A percentile compares a stretch with the other conserved stretches of the same genome.
Conservation (phyloP, 2,113 vertebrate genomes). For the Lutjanus erythropterus region DNA sequence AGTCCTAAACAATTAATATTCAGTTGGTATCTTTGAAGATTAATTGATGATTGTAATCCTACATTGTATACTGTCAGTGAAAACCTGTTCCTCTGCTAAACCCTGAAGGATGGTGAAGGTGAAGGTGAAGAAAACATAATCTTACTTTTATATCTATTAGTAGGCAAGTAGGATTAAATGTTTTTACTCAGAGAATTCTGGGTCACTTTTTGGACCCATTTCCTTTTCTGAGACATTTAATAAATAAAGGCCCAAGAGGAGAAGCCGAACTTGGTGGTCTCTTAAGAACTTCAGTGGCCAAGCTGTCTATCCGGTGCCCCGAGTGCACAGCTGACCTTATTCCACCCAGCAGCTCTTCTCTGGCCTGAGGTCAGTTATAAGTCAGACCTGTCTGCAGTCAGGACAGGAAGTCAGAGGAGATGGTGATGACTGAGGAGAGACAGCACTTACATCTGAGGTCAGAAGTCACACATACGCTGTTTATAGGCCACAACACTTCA, state of each 20-base stretch:
- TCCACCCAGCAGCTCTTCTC: not conserved
- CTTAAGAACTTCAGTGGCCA: not conserved
- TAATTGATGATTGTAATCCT: too few species aligned
- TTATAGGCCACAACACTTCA: not conserved
- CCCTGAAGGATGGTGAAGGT: too few species aligned
- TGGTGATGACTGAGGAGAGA: constrained; percentile 3
- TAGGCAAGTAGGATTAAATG: constrained; percentile 4
- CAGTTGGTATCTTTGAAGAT: not conserved
- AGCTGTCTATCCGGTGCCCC: not conserved
- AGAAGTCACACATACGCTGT: constrained; percentile 16
- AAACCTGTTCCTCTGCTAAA: too few species aligned
- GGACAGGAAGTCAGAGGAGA: constrained; percentile 11
- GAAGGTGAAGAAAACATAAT: too few species aligned
- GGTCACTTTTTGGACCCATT: not conserved
- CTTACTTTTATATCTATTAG: not conserved
- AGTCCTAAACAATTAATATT: not conserved
- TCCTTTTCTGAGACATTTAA: not conserved
- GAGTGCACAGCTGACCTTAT: not conserved
- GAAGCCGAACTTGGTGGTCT: not conserved
- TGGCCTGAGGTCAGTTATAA: constrained; percentile 12
- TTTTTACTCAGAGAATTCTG: not conserved
- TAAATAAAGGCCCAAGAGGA: constrained; percentile 1
- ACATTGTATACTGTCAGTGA: too few species aligned
- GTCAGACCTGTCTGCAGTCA: not conserved
- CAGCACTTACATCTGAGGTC: constrained; percentile 22